Conservation (phyloP, 2,797 vertebrate genomes). For the Malurus splendens region DNA sequence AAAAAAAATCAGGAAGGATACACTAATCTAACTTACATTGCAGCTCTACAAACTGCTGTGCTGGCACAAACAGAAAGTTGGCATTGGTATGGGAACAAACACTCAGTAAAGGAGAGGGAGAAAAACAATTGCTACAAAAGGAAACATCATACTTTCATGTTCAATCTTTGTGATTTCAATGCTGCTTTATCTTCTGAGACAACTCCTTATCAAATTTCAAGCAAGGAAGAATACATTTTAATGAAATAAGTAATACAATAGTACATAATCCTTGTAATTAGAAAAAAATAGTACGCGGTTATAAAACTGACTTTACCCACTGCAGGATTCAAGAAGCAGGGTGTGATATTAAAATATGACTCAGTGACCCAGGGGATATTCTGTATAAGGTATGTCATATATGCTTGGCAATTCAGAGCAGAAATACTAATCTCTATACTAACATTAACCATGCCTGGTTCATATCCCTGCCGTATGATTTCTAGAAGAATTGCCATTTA, state of each 20-base stretch:
- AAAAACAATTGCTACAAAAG: background rate
- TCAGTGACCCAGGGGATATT: background rate
- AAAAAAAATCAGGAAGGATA: background rate
- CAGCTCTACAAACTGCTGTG: background rate
- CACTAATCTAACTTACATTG: background rate
- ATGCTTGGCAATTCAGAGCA: constrained; percentile 7
- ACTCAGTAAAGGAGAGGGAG: background rate
- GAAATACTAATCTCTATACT: background rate
- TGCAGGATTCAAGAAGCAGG: background rate
- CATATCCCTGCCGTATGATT: background rate
- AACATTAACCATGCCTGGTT: background rate
- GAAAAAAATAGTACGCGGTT: background rate
- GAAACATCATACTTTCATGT: background rate
- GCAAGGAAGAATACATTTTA: background rate
- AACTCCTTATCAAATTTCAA: background rate
- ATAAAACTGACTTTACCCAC: background rate
- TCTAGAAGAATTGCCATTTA: background rate
- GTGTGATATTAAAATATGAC: constrained; percentile 15
- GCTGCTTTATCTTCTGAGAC: background rate
- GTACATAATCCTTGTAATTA: background rate
- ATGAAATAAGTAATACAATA: background rate
- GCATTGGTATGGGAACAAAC: background rate
- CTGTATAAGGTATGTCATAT: background rate
- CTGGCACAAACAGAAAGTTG: background rate
- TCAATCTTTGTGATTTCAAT: background rate